Base-by-base conservation (phyloP, 2,888 invertebrate species). In the Trilocha varians region DNA sequence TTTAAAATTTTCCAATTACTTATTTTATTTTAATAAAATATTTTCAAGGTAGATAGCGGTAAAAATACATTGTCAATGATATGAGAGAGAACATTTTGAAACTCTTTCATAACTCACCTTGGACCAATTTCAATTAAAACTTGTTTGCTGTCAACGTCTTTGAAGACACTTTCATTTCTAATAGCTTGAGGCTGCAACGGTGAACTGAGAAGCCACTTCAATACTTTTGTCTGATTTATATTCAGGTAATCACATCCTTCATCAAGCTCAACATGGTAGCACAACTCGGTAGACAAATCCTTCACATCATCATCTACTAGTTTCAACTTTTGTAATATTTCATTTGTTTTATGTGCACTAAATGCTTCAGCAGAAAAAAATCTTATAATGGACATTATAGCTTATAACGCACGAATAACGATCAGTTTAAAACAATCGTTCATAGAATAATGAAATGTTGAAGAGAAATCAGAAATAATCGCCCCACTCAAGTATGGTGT, bases 71-170 rank as follows among this genome's bases (percentile, higher is more conserved):
- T 25, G 25, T n/a, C n/a, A n/a, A n/a, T n/a, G n/a, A n/a, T n/a
- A n/a, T n/a, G n/a, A n/a, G n/a, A n/a, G 25, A 25, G 1, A 3
- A 5, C 9, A 34, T 15, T 39, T 34, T 18, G 42, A 9, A 15
- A 15, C 17, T 33, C 6, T 39, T 14, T 38, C n/a, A 43, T 13
- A 44, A 57, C 25, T 25, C 80, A 92, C 93, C 93, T 91, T 32
- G 97, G 97, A 16, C 97, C 97, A 68, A 96, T 93, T 88, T 97
- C 97, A 57, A 97, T 88, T 5, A 96, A 49, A 17, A 79, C 68
- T 46, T 84, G 71, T 43, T 77, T 71, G 32, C 65, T 59, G 36
- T 66, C 60, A 17, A 76, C 59, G 49, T 71, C 62, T 40, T 78
- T 78, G 48, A 90, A 87, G 11, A 75, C 65, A 32, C 89, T 87